Evolutionary conservation across 2,113 vertebrate genomes (phyloP), one percentile per base, ranked within the genome.

Genomic region (Podiceps cristatus): DNA sequence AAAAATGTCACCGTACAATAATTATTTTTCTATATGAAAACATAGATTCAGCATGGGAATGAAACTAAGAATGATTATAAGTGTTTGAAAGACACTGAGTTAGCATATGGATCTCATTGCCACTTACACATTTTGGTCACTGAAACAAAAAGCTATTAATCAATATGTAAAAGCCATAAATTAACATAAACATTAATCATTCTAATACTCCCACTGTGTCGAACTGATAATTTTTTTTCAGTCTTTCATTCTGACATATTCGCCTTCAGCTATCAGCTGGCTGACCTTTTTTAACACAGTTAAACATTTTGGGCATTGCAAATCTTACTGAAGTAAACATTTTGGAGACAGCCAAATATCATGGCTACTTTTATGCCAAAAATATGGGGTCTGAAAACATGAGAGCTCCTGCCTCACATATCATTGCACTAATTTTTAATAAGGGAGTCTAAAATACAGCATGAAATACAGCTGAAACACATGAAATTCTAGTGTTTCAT

Each of bases 31-130:
- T 50, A 23, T 87, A 68, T 19, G 49, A 96, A 97, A 96, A 96
- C 79, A 94, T 3, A 73, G 64, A 86, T 97, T 94, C 93, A 75
- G 89, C 96, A 94, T 92, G 96, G 95, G 96, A 97, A 97, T 93
- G 90, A 92, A 96, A 88, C 76, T 59, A 91, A 91, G 96, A 97
- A 79, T 35, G 80, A 97, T 7, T 88, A 88, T 84, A 90, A 97
- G 95, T 49, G 97, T 96, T 96, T 96, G 94, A 91, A 95, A 95
- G 96, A 96, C 79, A 96, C 93, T 29, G 68, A 94, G 96, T 89
- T 88, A 97, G 96, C 98, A 98, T 98, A 98, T 98, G 98, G 98
- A 98, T 98, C 92, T 98, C 98, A 97, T 97, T 98, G 98, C 96
- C 98, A 96, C 95, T 97, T 96, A 93, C 78, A 96, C 88, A 96